Base-by-base conservation (phyloP, 1,140 invertebrate genomes). In the Zaprionus inermis region DNA sequence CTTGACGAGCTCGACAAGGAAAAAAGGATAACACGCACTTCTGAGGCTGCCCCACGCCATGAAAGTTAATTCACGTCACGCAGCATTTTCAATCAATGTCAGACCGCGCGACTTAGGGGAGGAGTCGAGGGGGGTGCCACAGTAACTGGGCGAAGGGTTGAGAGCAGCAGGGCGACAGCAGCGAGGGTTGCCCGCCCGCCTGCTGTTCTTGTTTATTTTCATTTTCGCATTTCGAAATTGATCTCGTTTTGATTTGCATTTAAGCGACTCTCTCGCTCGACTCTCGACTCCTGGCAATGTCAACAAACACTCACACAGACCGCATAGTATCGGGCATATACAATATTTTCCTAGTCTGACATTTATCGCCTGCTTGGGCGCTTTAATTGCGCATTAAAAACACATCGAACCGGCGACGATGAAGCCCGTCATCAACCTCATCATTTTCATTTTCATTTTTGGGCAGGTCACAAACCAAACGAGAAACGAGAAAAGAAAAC, bases 1-100 rank as follows among this genome's bases (percentile, higher is more conserved):
- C 83, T 85, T 85, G 78, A 83, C 73, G 69, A 80, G 74, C 80
- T 58, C 63, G 60, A 76, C 38, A n/a, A 68, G 30, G 64, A 51
- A n/a, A 65, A 84, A 89, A 89, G 84, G 84, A 89, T 89, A 89
- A 89, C 84, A 89, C 80, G 84, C 85, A 88, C 78, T 86, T 82
- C 69, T 84, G 72, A 71, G 77, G 68, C 79, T 72, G 78, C 64
- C 74, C 68, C 68, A 73, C 59, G 75, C 85, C 85, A 84, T 88
- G 78, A 89, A 89, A 90, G 84, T 89, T 89, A 89, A 89, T 89
- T 89, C 90, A 84, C 84, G 84, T 89, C 84, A 89, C 85, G 85
- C 81, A 89, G 84, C 81, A 90, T 89, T 89, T 89, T 89, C 84
- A 89, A 89, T 89, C 84, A 89, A 89, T 89, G 84, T 89, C 85